Evolutionary conservation across 2,113 vertebrate genomes (phyloP).

Genomic region (Pelmatolapia mariae): DNA sequence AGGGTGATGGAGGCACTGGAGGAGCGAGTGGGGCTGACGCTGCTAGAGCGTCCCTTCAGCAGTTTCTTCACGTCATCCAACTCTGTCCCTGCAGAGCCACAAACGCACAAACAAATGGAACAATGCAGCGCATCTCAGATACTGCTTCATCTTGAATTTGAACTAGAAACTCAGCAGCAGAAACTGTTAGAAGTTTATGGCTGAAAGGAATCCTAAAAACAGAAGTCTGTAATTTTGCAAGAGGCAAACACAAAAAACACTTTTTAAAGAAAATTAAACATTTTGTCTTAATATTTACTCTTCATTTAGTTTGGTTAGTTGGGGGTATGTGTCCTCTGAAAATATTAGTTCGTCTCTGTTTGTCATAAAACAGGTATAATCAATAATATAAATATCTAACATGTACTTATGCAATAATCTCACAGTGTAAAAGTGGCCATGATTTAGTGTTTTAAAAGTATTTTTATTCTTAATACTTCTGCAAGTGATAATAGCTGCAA

Average conservation of each 20-base stretch:
- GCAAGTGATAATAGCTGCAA: neutral
- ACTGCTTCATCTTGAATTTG: neutral
- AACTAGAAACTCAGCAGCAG: neutral
- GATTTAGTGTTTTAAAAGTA: neutral
- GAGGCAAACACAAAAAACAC: neutral
- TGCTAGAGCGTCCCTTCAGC: slow-evolving; percentile 61
- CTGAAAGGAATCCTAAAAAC: neutral
- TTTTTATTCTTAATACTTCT: neutral
- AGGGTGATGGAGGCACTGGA: slow-evolving; percentile 47
- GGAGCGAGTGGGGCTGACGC: slow-evolving; percentile 61
- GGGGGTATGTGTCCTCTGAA: neutral
- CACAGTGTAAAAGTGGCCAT: neutral
- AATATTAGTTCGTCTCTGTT: neutral
- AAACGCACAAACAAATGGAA: neutral
- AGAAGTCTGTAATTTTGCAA: neutral
- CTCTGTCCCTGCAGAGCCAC: slow-evolving; percentile 53
- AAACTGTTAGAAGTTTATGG: neutral
- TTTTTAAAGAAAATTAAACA: neutral
- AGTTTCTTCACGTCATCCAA: slow-evolving; percentile 69
- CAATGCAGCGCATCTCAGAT: neutral
- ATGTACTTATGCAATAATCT: neutral
- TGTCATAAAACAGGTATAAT: neutral
- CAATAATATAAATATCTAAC: neutral
- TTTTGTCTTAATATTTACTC: neutral
- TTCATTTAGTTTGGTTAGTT: neutral